Evolutionary conservation across 1,140 invertebrate genomes (phyloP).

Genomic region (Lepidurus couesii): DNA sequence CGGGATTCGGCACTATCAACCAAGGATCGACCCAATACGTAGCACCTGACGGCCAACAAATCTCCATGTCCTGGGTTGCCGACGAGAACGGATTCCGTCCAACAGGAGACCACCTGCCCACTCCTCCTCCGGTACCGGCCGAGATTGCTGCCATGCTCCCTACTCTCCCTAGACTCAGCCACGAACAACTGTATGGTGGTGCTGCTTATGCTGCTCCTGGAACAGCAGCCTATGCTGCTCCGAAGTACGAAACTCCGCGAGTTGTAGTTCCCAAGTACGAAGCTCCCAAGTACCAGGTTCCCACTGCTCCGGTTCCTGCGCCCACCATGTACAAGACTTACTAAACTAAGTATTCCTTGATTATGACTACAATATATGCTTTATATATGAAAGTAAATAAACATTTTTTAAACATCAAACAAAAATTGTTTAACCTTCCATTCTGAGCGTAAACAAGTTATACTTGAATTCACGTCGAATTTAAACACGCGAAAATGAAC

Average conservation of each 20-base stretch:
- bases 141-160: conserved; percentile 30
- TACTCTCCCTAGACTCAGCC: conserved; percentile 15
- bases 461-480: no score
- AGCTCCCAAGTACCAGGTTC: neutral
- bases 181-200: neutral
- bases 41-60: conserved; percentile 37
- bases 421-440: no score
- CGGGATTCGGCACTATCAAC: conserved; percentile 18
- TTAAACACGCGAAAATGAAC: no score
- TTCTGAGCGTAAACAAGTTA: no score
- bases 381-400: no score
- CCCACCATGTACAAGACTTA: no score
- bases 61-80: conserved; percentile 37
- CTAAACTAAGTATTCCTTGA: no score
- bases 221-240: neutral
- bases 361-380: no score
- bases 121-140: conserved; percentile 35
- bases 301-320: neutral
- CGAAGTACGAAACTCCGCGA: neutral
- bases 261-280: neutral
- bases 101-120: conserved; percentile 39
- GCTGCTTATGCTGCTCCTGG: neutral
- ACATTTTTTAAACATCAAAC: no score
- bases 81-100: conserved; percentile 41
- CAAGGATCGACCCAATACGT: conserved; percentile 42